Evolutionary conservation across 2,797 vertebrate species (phyloP), one percentile per base, ranked within the genome.

Genomic region (Pseudochirops corinnae): DNA sequence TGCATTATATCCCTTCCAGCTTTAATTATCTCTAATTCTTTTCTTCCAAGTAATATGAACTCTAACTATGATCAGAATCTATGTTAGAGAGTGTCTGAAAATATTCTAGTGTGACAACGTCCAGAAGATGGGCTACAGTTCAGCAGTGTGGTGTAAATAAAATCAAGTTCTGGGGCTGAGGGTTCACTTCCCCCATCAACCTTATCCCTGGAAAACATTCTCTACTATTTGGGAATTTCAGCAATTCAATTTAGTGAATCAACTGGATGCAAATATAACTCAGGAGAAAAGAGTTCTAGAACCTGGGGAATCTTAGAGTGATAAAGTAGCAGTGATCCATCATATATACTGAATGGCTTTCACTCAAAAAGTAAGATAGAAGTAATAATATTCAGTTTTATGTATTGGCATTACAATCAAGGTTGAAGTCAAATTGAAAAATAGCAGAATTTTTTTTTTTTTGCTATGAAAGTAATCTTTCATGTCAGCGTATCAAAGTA

Each of bases 81-180:
- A 94, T 96, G 33, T 93, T 87, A 92, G n/a, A 95, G 56, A 52
- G 93, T 94, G 31, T 94, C 92, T 93, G 46, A 95, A 91, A 56
- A 92, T 94, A 53, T 95, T 96, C 93, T 67, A 94, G 96, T 94
- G 55, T 92, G 95, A 52, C 39, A 95, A 60, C 90, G 50, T 26
- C 74, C 74, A 87, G 24, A 87, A 87, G 74, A 87, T 46, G 24
- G 39, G 39, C 74, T 24, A 87, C 9, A 87, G 24, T 14, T 87
- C 26, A 87, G 21, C 39, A 87, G 50, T 87, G 74, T 87, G 39
- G 74, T 87, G 21, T 87, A 87, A 87, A 87, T 87, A 87, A 87
- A 46, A 21, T 26, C 39, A 46, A 50, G 74, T 87, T 11, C 67
- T 82, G n/a, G 18, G n/a, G 18, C 26, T 39, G 67, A 82, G n/a